Evolutionary conservation across 2,888 invertebrate species (phyloP).

Genomic region (Aleiodes alternator): DNA sequence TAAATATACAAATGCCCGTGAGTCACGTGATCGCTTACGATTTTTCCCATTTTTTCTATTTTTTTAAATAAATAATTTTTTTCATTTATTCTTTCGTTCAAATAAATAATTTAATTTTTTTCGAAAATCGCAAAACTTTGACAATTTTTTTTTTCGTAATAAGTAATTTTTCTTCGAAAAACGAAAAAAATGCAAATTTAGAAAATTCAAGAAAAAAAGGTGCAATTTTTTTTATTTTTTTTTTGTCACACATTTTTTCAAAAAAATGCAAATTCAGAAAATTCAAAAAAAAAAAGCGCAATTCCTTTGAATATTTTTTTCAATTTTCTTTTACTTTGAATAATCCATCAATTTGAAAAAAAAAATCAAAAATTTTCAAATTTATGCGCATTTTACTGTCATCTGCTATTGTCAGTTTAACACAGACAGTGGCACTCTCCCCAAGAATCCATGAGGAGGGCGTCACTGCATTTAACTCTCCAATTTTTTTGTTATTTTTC

Average conservation of each 20-base stretch:
- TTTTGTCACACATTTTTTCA: too few relatives aligned
- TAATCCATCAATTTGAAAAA: background rate
- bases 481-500: too few relatives aligned
- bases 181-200: too few relatives aligned
- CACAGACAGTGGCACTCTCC: conserved; percentile 18
- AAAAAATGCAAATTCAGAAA: too few relatives aligned
- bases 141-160: too few relatives aligned
- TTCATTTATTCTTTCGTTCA: conserved; percentile 12
- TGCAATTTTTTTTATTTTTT: too few relatives aligned
- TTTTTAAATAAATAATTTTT: conserved; percentile 13
- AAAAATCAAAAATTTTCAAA: too few relatives aligned
- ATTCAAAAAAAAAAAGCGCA: too few relatives aligned
- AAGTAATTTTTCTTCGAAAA: too few relatives aligned
- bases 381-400: too few relatives aligned
- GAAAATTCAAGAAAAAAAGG: too few relatives aligned
- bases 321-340: background rate
- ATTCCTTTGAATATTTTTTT: conserved; percentile 7
- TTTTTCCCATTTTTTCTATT: conserved; percentile 1
- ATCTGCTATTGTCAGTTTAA: background rate
- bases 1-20: conserved; percentile 42
- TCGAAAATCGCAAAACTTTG: too few relatives aligned
- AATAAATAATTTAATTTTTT: conserved; percentile 11
- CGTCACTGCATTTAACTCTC: conserved; percentile 22
- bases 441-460: background rate
- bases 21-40: conserved; percentile 37